These are phyloP conservation scores for Tachuris rubrigastra DNA, from an alignment of 2,113 vertebrate species.

Conservation along the genomic window DNA sequence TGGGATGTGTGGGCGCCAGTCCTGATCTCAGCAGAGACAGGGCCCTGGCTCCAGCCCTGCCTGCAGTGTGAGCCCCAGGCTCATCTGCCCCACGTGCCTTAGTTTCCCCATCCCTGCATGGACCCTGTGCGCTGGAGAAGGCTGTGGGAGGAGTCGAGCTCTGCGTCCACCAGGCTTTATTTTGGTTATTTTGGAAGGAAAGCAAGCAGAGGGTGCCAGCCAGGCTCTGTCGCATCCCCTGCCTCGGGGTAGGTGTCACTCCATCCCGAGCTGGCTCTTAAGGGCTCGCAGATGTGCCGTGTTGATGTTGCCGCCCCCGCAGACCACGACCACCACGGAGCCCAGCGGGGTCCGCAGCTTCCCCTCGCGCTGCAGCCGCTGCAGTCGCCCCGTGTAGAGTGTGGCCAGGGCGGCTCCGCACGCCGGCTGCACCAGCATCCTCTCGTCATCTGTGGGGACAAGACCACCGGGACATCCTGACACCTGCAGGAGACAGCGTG, in stretches of 20 bases:
- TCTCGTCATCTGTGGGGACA: conserved; percentile 83
- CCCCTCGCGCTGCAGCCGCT: conserved; percentile 77
- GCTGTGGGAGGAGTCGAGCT: accelerated
- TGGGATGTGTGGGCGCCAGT: accelerated
- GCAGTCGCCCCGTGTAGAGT: conserved; percentile 82
- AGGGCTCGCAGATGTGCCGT: conserved; percentile 74
- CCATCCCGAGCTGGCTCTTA: conserved; percentile 76
- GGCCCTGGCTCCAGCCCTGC: background rate
- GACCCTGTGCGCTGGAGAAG: background rate
- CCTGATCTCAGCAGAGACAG: background rate
- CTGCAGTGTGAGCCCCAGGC: background rate
- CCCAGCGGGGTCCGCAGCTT: conserved; percentile 65
- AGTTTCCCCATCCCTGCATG: background rate
- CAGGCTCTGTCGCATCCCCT: accelerated
- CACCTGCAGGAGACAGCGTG: accelerated
- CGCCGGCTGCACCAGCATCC: conserved; percentile 87
- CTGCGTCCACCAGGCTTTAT: background rate
- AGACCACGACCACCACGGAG: conserved; percentile 84
- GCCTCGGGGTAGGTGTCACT: background rate
- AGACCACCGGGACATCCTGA: accelerated
- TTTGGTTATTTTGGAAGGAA: accelerated
- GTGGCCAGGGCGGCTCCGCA: conserved; percentile 87
- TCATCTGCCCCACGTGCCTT: accelerated
- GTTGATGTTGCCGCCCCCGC: conserved; percentile 85
- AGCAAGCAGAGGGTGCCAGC: accelerated